Evolutionary conservation across 2,113 vertebrate genomes (phyloP).

Genomic region (Pholis gunnellus): DNA sequence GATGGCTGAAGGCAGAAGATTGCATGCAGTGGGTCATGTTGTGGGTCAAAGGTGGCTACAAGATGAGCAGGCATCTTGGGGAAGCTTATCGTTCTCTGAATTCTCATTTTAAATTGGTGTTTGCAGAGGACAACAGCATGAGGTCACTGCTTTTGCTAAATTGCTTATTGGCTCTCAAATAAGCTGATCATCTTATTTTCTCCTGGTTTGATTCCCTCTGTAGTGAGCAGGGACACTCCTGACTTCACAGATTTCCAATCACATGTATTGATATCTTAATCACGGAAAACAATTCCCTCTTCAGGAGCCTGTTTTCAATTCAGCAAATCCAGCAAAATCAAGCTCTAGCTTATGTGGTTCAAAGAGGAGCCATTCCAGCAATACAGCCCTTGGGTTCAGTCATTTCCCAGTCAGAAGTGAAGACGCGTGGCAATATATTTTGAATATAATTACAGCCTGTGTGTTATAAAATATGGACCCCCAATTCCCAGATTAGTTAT

Average conservation of each 20-base stretch:
- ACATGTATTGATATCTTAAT: slow-evolving; percentile 41
- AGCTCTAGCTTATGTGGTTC: slow-evolving; percentile 20
- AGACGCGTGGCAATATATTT: slow-evolving; percentile 74
- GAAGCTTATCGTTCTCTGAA: slow-evolving; percentile 30
- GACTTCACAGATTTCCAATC: slow-evolving; percentile 26
- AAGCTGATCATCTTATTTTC: slow-evolving; percentile 21
- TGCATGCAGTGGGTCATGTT: slow-evolving; percentile 34
- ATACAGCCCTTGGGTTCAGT: slow-evolving; percentile 30
- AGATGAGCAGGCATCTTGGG: slow-evolving; percentile 38
- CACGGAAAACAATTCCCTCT: slow-evolving; percentile 32
- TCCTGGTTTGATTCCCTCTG: background rate
- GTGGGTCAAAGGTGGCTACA: slow-evolving; percentile 57
- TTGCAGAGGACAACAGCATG: slow-evolving; percentile 36
- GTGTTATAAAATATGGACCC: slow-evolving; percentile 61
- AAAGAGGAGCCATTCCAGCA: slow-evolving; percentile 28
- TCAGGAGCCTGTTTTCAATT: slow-evolving; percentile 21
- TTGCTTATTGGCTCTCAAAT: slow-evolving; percentile 12
- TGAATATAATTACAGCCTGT: slow-evolving; percentile 66
- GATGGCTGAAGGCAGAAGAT: slow-evolving; percentile 47
- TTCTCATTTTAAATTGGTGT: slow-evolving; percentile 38
- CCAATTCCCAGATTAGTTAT: slow-evolving; percentile 86
- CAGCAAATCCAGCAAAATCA: slow-evolving; percentile 38
- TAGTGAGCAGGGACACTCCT: slow-evolving; percentile 18
- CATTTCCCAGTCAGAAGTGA: slow-evolving; percentile 62
- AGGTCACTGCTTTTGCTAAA: background rate